Evolutionary conservation across 2,113 vertebrate genomes (phyloP).

Genomic region (Eurystomus gularis): DNA sequence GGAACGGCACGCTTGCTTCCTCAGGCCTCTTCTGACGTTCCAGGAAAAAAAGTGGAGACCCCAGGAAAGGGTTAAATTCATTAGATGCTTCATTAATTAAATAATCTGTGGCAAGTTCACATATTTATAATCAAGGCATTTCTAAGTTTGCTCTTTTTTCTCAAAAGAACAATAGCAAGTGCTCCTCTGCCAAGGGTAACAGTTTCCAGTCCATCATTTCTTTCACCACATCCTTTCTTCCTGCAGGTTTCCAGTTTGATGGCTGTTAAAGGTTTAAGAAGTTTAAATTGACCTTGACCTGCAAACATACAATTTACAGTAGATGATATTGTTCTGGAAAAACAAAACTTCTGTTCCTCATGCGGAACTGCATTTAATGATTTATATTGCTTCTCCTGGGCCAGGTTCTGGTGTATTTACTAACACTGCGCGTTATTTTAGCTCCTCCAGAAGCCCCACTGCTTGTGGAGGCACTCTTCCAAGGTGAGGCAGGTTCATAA

Average conservation of each 20-base stretch:
- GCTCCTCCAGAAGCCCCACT: background rate
- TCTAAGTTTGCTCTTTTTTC: background rate
- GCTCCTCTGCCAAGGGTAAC: slow-evolving; percentile 11
- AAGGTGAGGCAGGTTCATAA: background rate
- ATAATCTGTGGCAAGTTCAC: background rate
- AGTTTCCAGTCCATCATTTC: slow-evolving; percentile 28
- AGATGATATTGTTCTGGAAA: slow-evolving; percentile 38
- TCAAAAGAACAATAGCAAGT: slow-evolving; percentile 31
- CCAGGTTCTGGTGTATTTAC: background rate
- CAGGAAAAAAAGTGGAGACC: background rate
- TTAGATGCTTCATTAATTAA: background rate
- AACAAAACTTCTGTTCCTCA: slow-evolving; percentile 38
- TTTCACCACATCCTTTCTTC: slow-evolving; percentile 33
- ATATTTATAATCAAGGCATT: background rate
- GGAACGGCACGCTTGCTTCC: background rate
- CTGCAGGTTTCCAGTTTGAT: slow-evolving; percentile 37
- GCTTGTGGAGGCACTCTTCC: slow-evolving; percentile 3
- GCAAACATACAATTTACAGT: slow-evolving; percentile 26
- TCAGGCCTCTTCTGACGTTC: background rate
- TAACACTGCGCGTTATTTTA: background rate
- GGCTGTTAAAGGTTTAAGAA: slow-evolving; percentile 38
- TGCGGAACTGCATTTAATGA: slow-evolving; percentile 22
- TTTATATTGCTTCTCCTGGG: background rate
- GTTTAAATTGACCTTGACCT: slow-evolving; percentile 62
- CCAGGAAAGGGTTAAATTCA: background rate